phyloP scores from a whole-genome alignment of 2,888 invertebrate species.

The Lochmaea capreae region DNA sequence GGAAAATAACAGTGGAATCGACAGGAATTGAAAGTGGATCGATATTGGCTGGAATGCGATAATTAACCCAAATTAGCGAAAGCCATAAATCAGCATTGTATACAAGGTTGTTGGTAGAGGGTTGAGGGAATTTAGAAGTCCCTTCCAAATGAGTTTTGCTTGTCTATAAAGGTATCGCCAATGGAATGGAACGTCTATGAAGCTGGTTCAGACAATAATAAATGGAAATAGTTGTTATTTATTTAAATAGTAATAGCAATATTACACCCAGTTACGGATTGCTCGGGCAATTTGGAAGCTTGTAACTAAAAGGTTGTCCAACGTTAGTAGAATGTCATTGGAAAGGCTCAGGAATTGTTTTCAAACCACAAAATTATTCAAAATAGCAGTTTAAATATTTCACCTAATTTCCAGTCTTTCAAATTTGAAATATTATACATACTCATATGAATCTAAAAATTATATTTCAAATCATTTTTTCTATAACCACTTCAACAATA shows the following conservation, averaged over 20 bases:
- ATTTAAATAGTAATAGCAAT: not conserved
- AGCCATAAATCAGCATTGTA: constrained; percentile 31
- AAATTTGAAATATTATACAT: too few relatives aligned
- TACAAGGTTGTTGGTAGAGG: constrained; percentile 17
- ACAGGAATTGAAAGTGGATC: constrained; percentile 17
- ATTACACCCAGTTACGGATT: too few relatives aligned
- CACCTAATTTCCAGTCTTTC: too few relatives aligned
- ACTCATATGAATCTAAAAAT: too few relatives aligned
- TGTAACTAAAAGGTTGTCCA: too few relatives aligned
- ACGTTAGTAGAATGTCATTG: too few relatives aligned
- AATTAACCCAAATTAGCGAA: constrained; percentile 34
- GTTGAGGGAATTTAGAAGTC: constrained; percentile 9
- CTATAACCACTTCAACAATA: too few relatives aligned
- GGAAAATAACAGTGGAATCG: constrained; percentile 21
- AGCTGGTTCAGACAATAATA: not conserved
- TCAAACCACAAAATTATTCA: too few relatives aligned
- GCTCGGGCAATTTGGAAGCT: too few relatives aligned
- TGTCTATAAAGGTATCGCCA: not conserved
- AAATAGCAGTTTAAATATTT: too few relatives aligned
- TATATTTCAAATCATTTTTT: too few relatives aligned
- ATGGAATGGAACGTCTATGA: not conserved
- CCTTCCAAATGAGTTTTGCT: constrained; percentile 13
- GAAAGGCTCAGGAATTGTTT: too few relatives aligned
- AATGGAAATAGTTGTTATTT: not conserved
- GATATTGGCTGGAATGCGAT: constrained; percentile 31